Evolutionary conservation across 1,140 invertebrate genomes (phyloP).

Genomic region (Caenorhabditis brenneri): DNA sequence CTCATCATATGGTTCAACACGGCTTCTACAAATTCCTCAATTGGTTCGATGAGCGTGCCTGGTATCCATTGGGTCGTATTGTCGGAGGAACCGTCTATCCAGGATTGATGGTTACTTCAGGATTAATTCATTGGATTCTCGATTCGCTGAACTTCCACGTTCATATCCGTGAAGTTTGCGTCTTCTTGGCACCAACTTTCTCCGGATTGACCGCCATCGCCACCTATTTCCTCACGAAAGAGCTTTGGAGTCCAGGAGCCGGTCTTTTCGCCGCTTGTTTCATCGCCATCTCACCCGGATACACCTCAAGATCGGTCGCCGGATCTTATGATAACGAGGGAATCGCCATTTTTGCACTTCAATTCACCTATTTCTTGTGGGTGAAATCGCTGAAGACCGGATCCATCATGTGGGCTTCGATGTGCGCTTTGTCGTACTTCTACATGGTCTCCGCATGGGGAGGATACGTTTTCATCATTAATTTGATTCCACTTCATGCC

Average conservation of each 20-base stretch:
- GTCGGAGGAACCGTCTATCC: slow-evolving; percentile 91
- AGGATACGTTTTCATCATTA: slow-evolving; percentile 99
- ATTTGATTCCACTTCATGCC: slow-evolving; percentile 96
- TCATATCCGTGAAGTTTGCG: slow-evolving; percentile 97
- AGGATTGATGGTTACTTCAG: slow-evolving; percentile 97
- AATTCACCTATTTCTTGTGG: slow-evolving; percentile 73
- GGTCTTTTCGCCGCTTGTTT: slow-evolving; percentile 98
- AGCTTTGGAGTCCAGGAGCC: slow-evolving; percentile 93
- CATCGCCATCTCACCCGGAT: slow-evolving; percentile 97
- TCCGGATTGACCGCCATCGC: slow-evolving; percentile 96
- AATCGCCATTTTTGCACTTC: slow-evolving; percentile 97
- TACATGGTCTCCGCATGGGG: slow-evolving; percentile 99
- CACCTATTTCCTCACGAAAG: slow-evolving; percentile 92
- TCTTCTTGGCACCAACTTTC: slow-evolving; percentile 96
- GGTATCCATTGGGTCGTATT: slow-evolving; percentile 97
- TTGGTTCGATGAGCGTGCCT: slow-evolving; percentile 99
- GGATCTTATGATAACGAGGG: slow-evolving; percentile 99
- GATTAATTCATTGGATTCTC: slow-evolving; percentile 91
- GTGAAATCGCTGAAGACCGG: slow-evolving; percentile 96
- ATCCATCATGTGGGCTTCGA: slow-evolving; percentile 90
- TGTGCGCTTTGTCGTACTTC: slow-evolving; percentile 94
- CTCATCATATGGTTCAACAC: slow-evolving; percentile 98
- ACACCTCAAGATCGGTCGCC: slow-evolving; percentile 96
- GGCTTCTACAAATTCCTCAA: slow-evolving; percentile 99
- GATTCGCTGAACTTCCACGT: slow-evolving; percentile 92